phyloP scores from a whole-genome alignment of 2,888 invertebrate genomes.

The Abscondita cerata region DNA sequence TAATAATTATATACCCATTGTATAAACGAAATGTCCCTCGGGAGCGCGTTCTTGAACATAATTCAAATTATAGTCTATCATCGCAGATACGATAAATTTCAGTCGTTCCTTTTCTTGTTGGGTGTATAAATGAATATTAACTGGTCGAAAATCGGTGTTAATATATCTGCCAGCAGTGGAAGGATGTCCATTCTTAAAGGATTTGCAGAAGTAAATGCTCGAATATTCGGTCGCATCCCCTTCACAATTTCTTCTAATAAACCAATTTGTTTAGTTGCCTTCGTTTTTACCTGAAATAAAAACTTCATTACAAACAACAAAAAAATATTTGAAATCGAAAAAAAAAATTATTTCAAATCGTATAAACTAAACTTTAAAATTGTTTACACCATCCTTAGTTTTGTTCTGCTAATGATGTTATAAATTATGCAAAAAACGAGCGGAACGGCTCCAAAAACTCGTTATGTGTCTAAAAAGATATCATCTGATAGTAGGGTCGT shows the following conservation, averaged over 20 bases:
- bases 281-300: constrained; percentile 64
- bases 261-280: constrained; percentile 60
- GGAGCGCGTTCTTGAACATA: constrained; percentile 79
- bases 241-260: constrained; percentile 67
- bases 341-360: too few relatives aligned
- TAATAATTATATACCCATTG: constrained; percentile 49
- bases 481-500: constrained; percentile 50
- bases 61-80: constrained; percentile 89
- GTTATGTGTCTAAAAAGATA: constrained; percentile 51
- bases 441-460: constrained; percentile 43
- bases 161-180: constrained; percentile 73
- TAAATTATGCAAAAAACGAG: constrained; percentile 47
- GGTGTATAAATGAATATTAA: constrained; percentile 75
- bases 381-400: constrained; percentile 34
- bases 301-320: neutral
- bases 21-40: constrained; percentile 79
- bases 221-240: constrained; percentile 67
- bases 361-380: constrained; percentile 12
- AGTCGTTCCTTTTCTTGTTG: constrained; percentile 74
- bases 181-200: constrained; percentile 73
- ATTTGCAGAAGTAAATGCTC: constrained; percentile 57
- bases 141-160: constrained; percentile 80
- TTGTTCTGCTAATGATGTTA: constrained; percentile 48
- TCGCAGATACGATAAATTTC: constrained; percentile 74
- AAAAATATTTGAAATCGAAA: constrained; percentile 2